Evolutionary conservation across 2,797 vertebrate genomes (phyloP).

Genomic region (Sebastes steindachneri): DNA sequence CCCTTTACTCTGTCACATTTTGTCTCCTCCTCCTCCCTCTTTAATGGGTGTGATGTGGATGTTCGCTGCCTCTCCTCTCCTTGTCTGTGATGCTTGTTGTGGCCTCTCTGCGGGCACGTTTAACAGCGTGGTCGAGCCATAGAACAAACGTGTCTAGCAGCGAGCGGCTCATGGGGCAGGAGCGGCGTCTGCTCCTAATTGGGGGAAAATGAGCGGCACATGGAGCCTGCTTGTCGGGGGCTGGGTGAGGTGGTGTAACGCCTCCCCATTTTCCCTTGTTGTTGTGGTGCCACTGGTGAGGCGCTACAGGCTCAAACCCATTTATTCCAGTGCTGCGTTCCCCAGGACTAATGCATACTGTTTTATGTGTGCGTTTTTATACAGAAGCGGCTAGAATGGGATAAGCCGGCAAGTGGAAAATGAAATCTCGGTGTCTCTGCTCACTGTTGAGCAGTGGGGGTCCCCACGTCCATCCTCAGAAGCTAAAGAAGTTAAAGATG

Average conservation of each 20-base stretch:
- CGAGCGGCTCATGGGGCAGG: conserved; percentile 71
- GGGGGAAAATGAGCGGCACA: conserved; percentile 82
- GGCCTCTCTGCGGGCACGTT: conserved; percentile 77
- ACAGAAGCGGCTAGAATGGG: conserved; percentile 39
- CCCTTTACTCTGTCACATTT: conserved; percentile 56
- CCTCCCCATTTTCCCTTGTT: conserved; percentile 72
- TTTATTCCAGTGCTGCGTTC: conserved; percentile 55
- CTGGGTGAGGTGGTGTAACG: conserved; percentile 64
- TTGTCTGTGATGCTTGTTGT: conserved; percentile 79
- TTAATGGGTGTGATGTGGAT: conserved; percentile 77
- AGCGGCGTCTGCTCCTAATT: conserved; percentile 83
- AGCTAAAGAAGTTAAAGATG: conserved; percentile 55
- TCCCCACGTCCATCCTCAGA: conserved; percentile 40
- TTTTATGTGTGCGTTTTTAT: conserved; percentile 60
- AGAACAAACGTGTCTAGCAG: conserved; percentile 77
- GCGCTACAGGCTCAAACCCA: conserved; percentile 55
- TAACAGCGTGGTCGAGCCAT: conserved; percentile 76
- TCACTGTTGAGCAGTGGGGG: conserved; percentile 52
- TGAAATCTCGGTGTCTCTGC: conserved; percentile 48
- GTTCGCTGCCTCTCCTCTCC: conserved; percentile 63
- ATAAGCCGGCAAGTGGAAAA: conserved; percentile 67
- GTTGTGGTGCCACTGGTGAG: conserved; percentile 75
- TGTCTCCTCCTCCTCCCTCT: conserved; percentile 52
- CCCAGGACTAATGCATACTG: conserved; percentile 52
- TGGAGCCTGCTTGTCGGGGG: conserved; percentile 81